These are phyloP conservation scores for Telenomus remus DNA, from an alignment of 1,140 invertebrate species.

Conservation along the genomic window DNA sequence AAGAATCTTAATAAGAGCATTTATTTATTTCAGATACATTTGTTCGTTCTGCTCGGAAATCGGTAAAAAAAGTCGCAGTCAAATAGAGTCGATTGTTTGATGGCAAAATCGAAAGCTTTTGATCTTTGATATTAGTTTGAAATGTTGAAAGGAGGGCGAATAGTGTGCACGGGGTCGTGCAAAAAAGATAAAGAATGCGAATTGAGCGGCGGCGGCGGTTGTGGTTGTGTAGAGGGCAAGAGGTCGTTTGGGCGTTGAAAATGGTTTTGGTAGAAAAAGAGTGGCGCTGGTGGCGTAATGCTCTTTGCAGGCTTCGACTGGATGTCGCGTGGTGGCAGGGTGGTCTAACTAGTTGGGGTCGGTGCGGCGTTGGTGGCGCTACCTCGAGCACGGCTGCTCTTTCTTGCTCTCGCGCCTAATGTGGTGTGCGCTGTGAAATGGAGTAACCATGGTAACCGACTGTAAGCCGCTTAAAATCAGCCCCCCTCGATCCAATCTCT, in stretches of 20 bases:
- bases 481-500: slow-evolving; percentile 42
- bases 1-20: too few species aligned
- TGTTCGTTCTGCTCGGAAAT: too few species aligned
- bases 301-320: slow-evolving; percentile 23
- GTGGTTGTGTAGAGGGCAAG: slow-evolving; percentile 15
- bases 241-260: slow-evolving; percentile 17
- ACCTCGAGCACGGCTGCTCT: slow-evolving; percentile 12
- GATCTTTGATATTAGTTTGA: too few species aligned
- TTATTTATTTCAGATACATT: too few species aligned
- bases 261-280: slow-evolving; percentile 37
- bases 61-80: too few species aligned
- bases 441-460: slow-evolving; percentile 51
- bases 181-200: not conserved
- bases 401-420: slow-evolving; percentile 10
- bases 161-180: too few species aligned
- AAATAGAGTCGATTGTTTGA: too few species aligned
- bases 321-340: slow-evolving; percentile 16
- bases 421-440: slow-evolving; percentile 18
- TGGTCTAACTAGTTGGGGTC: slow-evolving; percentile 22
- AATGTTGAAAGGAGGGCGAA: too few species aligned
- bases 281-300: slow-evolving; percentile 27
- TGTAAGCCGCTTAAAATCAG: slow-evolving; percentile 54
- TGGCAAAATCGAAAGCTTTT: too few species aligned
- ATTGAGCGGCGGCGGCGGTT: not conserved
- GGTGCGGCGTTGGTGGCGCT: slow-evolving; percentile 5